phyloP scores from a whole-genome alignment of 2,888 invertebrate species.

The Cyclophora albipunctata region DNA sequence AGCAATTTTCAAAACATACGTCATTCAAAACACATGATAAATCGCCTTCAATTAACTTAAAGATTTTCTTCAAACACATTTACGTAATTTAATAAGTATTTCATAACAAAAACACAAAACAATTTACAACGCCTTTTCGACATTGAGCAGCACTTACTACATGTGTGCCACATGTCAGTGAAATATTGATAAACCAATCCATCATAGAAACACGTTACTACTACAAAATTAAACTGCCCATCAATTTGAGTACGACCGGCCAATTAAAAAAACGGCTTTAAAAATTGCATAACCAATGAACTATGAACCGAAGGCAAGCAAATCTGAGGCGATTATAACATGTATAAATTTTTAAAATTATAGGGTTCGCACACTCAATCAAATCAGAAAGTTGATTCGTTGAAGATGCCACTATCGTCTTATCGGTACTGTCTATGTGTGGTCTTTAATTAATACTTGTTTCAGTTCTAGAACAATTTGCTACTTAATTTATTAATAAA shows the following conservation, averaged over 20 bases:
- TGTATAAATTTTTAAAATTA: constrained; percentile 46
- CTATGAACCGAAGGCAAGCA: constrained; percentile 42
- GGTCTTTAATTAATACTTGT: constrained; percentile 9
- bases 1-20: too few species aligned
- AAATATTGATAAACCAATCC: constrained; percentile 6
- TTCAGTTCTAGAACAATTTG: not conserved
- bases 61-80: too few species aligned
- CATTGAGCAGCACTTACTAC: constrained; percentile 28
- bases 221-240: constrained; percentile 24
- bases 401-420: constrained; percentile 11
- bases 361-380: constrained; percentile 34
- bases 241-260: constrained; percentile 30
- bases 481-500: not conserved
- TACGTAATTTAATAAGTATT: too few species aligned
- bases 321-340: constrained; percentile 32
- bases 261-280: constrained; percentile 37
- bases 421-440: constrained; percentile 3
- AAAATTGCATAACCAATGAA: constrained; percentile 40
- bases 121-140: constrained; percentile 39
- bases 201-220: constrained; percentile 3
- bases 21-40: not conserved
- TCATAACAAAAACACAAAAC: too few species aligned
- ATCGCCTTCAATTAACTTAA: constrained; percentile 26
- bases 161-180: not conserved
- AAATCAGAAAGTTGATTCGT: constrained; percentile 35